Base-by-base conservation (phyloP, 2,888 invertebrate genomes). In the Himalopsyche anomala region DNA sequence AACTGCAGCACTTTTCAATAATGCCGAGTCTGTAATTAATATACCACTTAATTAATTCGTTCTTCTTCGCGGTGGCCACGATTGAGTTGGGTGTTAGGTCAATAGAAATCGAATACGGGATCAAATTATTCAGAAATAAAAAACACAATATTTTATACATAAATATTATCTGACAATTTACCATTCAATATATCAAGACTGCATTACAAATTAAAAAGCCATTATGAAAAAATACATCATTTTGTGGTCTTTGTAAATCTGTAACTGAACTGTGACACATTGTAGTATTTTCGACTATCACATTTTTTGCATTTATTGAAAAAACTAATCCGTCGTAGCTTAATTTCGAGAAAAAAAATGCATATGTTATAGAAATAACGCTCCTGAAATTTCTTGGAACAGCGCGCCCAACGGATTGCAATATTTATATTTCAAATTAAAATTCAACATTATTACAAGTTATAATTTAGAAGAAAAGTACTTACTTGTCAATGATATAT, bases 1-100 rank as follows among this genome's bases (percentile, higher is more conserved):
- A 97, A 90, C 95, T 95, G 91, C 96, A 96, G 91, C 96, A 96
- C 89, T 96, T 95, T 90, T 96, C 95, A 90, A 95, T 92, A 82
- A 96, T 92, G 85, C 95, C 95, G 91, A 95, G 95, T 91, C 96
- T 96, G 92, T 84, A 94, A 36, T 40, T 9, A 45, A 15, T 15
- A 51, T 15, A 51, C 9, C 15, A 51, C 12, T 15, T 51, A 4
- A 51, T 15, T 51, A 51, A 15, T 51, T 51, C 15, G 8, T 51
- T 51, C 15, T 15, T 11, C 8, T 45, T 45, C 2, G 45, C 45
- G 45, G 45, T 45, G 9, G 45, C 2, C 9, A 45, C 9, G 45
- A 45, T 45, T 15, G 51, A 51, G 4, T 51, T 51, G 51, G 45
- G 51, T 51, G 12, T 51, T 51, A 15, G 3, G 51, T 4, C 51